These are phyloP conservation scores for Festucalex cinctus DNA, from an alignment of 2,113 vertebrate genomes.

Conservation along the genomic window DNA sequence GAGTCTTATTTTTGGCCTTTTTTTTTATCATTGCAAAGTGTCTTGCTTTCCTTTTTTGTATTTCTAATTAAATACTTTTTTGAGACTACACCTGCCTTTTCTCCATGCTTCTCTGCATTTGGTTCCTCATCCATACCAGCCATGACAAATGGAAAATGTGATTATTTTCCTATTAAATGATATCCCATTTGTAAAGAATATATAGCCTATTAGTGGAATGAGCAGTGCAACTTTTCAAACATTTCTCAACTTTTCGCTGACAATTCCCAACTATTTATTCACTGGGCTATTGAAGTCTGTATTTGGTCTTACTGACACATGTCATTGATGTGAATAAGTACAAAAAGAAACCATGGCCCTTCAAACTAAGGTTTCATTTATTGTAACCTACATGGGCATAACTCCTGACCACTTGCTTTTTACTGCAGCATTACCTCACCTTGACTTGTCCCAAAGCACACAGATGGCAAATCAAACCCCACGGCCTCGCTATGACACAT, in stretches of 20 bases:
- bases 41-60: not conserved
- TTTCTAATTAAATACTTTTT: not conserved
- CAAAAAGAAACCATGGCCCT: not conserved
- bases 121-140: no score
- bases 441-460: conserved; percentile 42
- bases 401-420: conserved; percentile 36
- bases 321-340: not conserved
- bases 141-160: no score
- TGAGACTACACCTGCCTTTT: not conserved
- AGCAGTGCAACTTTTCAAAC: not conserved
- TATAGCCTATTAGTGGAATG: no score
- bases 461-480: conserved; percentile 37
- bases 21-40: no score
- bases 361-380: not conserved
- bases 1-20: no score
- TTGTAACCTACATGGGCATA: conserved; percentile 8
- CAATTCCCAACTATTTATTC: not conserved
- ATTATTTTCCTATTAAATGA: no score
- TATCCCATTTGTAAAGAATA: not conserved
- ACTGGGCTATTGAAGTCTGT: not conserved
- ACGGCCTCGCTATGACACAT: conserved; percentile 11
- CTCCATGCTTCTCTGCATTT: no score
- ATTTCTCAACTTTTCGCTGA: not conserved
- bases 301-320: not conserved
- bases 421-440: conserved; percentile 49